Evolutionary conservation across 2,113 vertebrate species (phyloP), one percentile per base, ranked within the genome.

Genomic region (Brachyhypopomus gauderio): DNA sequence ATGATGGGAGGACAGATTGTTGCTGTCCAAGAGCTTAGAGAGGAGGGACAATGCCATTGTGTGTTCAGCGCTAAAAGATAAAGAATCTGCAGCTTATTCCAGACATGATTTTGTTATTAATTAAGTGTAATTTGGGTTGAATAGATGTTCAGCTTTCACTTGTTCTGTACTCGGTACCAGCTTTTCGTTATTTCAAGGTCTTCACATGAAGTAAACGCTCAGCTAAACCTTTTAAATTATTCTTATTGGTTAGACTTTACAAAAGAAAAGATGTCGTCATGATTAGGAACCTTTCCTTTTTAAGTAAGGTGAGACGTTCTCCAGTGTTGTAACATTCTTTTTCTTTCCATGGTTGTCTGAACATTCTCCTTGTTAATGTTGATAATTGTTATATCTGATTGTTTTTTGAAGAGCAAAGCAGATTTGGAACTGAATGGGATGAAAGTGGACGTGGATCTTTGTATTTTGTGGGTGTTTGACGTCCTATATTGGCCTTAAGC

Each of bases 41-140:
- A 71, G 20, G 17, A 66, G 22, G 22, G 23, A 72, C 62, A 60
- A 64, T 69, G 62, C 22, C 36, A 56, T 59, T 67, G 66, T 84
- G 17, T 72, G n/a, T 72, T 70, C 75, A 72, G n/a, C 12, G 19
- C 23, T 19, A 64, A 27, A 20, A 60, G 75, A 83, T 78, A 41
- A 56, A 25, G 2, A 1, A 62, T 59, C 8, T 52, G 20, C 20
- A 6, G 41, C 41, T 52, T 72, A 34, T 70, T 19, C 5, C 20
- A 69, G 64, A 77, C 7, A 1, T 3, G 14, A 7, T 36, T 3
- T 6, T 12, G 41, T 63, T 60, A 52, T 34, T 77, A 52, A 30
- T 20, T 34, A 58, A 72, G 69, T 38, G 23, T 38, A 55, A 55
- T 60, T 16, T 22, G 4, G 59, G 3, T 19, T 73, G 45, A 75